Evolutionary conservation across 2,797 vertebrate species (phyloP).

Genomic region (Microctenopoma lineatum): DNA sequence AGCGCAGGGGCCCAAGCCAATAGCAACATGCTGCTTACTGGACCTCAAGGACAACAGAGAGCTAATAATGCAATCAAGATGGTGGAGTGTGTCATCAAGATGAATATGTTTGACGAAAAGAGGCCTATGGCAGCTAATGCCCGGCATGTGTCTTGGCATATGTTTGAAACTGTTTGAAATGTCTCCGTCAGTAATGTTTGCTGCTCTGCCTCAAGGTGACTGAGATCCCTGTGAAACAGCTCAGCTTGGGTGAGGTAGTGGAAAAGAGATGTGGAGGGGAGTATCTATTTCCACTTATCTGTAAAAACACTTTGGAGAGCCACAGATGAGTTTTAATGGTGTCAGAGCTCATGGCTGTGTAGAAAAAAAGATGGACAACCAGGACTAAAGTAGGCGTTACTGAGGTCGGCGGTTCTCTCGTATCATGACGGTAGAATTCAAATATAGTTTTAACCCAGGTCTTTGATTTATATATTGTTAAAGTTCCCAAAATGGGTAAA

Average conservation of each 20-base stretch:
- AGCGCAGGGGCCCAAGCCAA: constrained; percentile 60
- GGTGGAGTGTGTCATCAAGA: constrained; percentile 54
- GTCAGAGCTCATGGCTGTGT: constrained; percentile 14
- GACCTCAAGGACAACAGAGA: constrained; percentile 70
- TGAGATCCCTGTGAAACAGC: constrained; percentile 32
- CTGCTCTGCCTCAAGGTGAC: constrained; percentile 39
- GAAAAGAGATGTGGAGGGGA: constrained; percentile 13
- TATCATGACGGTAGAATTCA: neutral
- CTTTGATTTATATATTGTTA: neutral
- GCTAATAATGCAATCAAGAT: constrained; percentile 61
- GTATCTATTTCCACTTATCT: constrained; percentile 46
- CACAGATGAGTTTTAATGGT: constrained; percentile 5
- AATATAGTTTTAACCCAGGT: neutral
- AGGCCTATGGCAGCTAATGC: constrained; percentile 35
- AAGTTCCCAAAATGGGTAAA: neutral
- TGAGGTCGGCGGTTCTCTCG: neutral
- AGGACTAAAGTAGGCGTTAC: constrained; percentile 22
- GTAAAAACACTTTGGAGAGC: constrained; percentile 34
- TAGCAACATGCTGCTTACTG: constrained; percentile 55
- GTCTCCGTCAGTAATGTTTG: constrained; percentile 20
- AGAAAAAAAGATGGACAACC: constrained; percentile 20
- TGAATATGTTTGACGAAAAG: constrained; percentile 54
- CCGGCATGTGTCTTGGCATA: constrained; percentile 30
- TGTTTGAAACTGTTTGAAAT: constrained; percentile 39
- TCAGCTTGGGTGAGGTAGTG: constrained; percentile 35